phyloP scores from a whole-genome alignment of 2,113 vertebrate genomes.

The Aspidoscelis tigris region DNA sequence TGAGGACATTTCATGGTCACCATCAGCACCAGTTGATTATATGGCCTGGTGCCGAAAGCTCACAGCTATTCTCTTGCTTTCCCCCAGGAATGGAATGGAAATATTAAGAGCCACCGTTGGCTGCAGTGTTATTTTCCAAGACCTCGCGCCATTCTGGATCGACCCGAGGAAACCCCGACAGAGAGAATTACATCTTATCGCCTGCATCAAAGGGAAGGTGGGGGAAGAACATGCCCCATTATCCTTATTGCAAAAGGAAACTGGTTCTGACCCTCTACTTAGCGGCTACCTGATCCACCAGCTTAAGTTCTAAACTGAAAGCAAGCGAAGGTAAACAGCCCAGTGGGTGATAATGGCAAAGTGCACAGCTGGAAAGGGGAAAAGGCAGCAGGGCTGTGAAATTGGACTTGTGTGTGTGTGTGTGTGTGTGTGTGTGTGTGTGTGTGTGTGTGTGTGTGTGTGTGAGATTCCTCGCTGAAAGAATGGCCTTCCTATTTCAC shows the following conservation, averaged over 20 bases:
- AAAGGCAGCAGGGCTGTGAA: not conserved
- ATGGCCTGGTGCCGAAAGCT: not conserved
- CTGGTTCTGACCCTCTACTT: not conserved
- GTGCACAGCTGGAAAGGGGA: not conserved
- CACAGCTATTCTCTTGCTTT: not conserved
- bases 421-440: no score
- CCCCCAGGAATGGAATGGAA: not conserved
- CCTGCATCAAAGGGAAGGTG: not conserved
- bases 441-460: no score
- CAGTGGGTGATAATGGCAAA: not conserved
- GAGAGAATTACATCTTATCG: conserved; percentile 5
- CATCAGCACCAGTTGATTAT: not conserved
- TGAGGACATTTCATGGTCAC: not conserved
- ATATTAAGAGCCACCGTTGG: not conserved
- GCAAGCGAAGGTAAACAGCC: not conserved
- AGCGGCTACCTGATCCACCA: not conserved
- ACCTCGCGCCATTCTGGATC: not conserved
- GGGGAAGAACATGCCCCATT: not conserved
- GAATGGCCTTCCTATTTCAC: no score
- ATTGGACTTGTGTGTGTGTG: not conserved
- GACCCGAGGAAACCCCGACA: not conserved
- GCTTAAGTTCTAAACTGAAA: conserved; percentile 5
- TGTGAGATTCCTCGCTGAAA: not conserved
- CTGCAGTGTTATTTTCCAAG: not conserved
- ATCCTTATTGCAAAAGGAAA: not conserved